Evolutionary conservation across 2,797 vertebrate genomes (phyloP).

Genomic region (Argyrosomus regius): DNA sequence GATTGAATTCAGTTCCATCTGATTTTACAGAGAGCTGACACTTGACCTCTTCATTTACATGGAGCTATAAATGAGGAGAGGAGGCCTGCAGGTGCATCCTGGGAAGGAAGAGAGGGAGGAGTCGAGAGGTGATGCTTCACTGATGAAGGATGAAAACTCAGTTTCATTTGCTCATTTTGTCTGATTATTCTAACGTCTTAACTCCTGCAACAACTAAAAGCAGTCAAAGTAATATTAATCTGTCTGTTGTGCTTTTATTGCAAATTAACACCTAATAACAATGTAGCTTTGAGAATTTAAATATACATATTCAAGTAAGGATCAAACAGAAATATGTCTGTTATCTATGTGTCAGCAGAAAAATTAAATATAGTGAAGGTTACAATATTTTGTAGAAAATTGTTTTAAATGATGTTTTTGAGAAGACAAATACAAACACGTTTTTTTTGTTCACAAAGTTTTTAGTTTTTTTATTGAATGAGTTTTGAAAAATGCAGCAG

Average conservation of each 20-base stretch:
- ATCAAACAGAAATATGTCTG: neutral
- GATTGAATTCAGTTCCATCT: neutral
- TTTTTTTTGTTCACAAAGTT: too few relatives aligned
- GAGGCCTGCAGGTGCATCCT: slow-evolving; percentile 61
- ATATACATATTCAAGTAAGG: neutral
- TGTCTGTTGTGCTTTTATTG: neutral
- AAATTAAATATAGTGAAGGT: too few relatives aligned
- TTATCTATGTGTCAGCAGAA: neutral
- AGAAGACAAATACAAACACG: too few relatives aligned
- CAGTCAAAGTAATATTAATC: neutral
- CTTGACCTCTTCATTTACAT: slow-evolving; percentile 45
- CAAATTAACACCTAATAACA: neutral
- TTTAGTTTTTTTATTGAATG: too few relatives aligned
- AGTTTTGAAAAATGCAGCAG: too few relatives aligned
- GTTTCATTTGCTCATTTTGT: slow-evolving; percentile 1
- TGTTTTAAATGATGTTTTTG: too few relatives aligned
- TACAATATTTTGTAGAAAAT: too few relatives aligned
- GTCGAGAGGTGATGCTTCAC: slow-evolving; percentile 29
- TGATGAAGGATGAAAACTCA: slow-evolving; percentile 10
- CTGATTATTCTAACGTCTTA: neutral
- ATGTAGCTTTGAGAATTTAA: neutral
- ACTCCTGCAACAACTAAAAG: neutral
- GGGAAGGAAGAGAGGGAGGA: neutral
- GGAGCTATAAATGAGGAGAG: neutral
- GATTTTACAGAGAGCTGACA: neutral